These are phyloP conservation scores for Caenorhabditis elegans DNA, from an alignment of 1,140 invertebrate species.

Conservation along the genomic window WBcel235 BX284605.5:3195501-3196000, in stretches of 20 bases:
- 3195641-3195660: background rate
- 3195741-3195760: slow-evolving; percentile 43
- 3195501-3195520: slow-evolving; percentile 12
- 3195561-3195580: slow-evolving; percentile 33
- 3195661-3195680: background rate
- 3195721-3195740: slow-evolving; percentile 32
- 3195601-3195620: background rate
- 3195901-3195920: slow-evolving; percentile 43
- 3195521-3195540: slow-evolving; percentile 41
- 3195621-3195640: background rate
- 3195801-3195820: slow-evolving; percentile 1
- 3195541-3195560: slow-evolving; percentile 44
- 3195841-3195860: slow-evolving; percentile 21
- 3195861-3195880: background rate
- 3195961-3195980: too few relatives aligned
- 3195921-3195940: too few relatives aligned
- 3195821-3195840: slow-evolving; percentile 34
- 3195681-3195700: slow-evolving; percentile 30
- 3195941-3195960: too few relatives aligned
- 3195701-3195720: slow-evolving; percentile 15
- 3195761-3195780: slow-evolving; percentile 39
- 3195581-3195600: background rate
- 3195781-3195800: background rate
- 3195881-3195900: slow-evolving; percentile 6
- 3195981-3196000: too few relatives aligned